Evolutionary conservation across 2,113 vertebrate species (phyloP).

Genomic region (Pontoporia blainvillei): DNA sequence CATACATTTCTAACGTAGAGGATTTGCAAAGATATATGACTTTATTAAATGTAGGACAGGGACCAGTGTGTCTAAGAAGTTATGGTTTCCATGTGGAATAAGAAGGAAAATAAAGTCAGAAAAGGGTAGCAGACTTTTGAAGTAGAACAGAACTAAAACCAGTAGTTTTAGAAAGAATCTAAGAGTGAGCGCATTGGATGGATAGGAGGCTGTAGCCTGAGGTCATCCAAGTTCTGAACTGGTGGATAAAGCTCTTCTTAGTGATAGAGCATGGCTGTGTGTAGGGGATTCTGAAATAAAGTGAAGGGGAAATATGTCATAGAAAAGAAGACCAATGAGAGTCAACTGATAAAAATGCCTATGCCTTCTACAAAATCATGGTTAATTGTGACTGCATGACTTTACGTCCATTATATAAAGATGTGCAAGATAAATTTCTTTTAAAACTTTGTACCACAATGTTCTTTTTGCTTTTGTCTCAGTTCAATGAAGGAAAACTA

Average conservation of each 20-base stretch:
- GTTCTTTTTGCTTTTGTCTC: neutral
- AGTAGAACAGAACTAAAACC: neutral
- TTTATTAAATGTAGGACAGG: neutral
- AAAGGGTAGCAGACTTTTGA: neutral
- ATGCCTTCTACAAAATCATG: neutral
- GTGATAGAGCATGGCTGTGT: neutral
- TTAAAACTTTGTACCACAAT: neutral
- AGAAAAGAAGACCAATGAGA: neutral
- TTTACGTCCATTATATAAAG: neutral
- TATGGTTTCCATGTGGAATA: neutral
- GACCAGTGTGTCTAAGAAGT: neutral
- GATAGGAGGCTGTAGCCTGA: neutral
- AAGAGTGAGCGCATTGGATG: neutral
- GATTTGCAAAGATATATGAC: neutral
- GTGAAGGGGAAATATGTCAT: neutral
- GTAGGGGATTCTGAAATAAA: neutral
- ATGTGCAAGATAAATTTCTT: neutral
- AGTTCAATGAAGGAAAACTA: neutral
- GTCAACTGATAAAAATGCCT: neutral
- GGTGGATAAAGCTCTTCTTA: neutral
- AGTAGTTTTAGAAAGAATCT: neutral
- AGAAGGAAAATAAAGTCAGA: neutral
- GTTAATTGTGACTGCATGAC: neutral
- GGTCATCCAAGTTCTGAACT: neutral
- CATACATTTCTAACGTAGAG: neutral